Percentiles rank a stretch among this genome's conserved stretches.
Conservation (phyloP, 2,113 vertebrate genomes). For the Geococcyx californianus region DNA sequence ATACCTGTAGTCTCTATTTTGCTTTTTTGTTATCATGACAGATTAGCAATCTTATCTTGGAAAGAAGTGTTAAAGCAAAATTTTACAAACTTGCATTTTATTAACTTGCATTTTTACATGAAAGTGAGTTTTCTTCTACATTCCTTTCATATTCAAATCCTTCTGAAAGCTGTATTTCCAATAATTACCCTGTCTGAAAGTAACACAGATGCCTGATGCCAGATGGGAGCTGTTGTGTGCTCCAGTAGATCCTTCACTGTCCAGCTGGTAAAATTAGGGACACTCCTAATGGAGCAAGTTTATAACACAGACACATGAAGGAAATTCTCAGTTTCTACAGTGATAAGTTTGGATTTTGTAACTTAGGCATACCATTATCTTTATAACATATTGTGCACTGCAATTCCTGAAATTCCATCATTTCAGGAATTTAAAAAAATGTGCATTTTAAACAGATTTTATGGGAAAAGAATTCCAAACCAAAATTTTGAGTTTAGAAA, state of each 20-base stretch:
- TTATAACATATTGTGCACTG: background rate
- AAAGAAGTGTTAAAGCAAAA: background rate
- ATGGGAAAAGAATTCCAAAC: background rate
- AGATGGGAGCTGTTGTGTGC: background rate
- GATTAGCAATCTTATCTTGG: background rate
- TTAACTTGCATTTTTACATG: background rate
- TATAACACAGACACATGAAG: background rate
- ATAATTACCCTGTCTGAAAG: background rate
- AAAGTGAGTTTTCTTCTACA: background rate
- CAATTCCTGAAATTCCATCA: background rate
- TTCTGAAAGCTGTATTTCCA: background rate
- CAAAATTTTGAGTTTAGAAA: background rate
- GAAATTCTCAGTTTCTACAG: background rate
- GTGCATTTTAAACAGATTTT: background rate
- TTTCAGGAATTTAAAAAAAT: background rate
- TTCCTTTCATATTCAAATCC: background rate
- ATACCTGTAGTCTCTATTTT: background rate
- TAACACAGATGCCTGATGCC: background rate
- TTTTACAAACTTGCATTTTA: background rate
- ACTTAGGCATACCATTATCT: background rate
- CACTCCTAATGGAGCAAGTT: background rate
- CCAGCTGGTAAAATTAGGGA: background rate
- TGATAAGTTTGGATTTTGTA: background rate
- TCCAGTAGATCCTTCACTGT: background rate
- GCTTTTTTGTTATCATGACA: background rate